phyloP scores from a whole-genome alignment of 1,140 invertebrate species.

The Fragariocoptes setiger region DNA sequence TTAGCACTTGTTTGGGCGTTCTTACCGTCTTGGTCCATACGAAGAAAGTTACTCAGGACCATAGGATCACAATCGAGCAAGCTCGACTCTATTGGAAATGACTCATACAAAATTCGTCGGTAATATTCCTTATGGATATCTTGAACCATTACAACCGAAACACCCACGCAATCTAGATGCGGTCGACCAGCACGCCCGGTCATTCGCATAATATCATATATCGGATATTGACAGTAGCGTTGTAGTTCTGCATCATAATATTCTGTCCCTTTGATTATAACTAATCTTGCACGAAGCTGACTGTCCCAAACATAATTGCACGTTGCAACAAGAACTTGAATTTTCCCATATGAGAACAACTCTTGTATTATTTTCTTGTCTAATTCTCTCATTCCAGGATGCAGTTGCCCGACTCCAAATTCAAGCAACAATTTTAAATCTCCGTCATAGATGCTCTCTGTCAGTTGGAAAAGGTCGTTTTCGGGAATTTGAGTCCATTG shows the following conservation, averaged over 20 bases:
- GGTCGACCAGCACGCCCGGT: conserved; percentile 90
- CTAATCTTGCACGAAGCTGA: conserved; percentile 79
- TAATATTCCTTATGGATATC: conserved; percentile 97
- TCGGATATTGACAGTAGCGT: conserved; percentile 94
- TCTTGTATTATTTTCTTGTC: conserved; percentile 74
- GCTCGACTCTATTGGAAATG: conserved; percentile 92
- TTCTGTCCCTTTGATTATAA: conserved; percentile 55
- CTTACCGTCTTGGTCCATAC: neutral
- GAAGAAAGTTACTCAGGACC: neutral
- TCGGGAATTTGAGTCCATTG: conserved; percentile 76
- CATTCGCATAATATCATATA: conserved; percentile 86
- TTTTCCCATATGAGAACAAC: conserved; percentile 81
- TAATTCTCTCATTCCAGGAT: conserved; percentile 67
- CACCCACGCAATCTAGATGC: conserved; percentile 72
- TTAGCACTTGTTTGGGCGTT: neutral
- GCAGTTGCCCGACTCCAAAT: conserved; percentile 94
- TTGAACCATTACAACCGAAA: conserved; percentile 85
- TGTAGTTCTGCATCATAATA: conserved; percentile 89
- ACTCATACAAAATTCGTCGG: conserved; percentile 93
- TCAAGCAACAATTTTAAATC: conserved; percentile 74
- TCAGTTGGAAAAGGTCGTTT: conserved; percentile 30
- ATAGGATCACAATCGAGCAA: conserved; percentile 23
- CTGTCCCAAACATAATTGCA: conserved; percentile 83
- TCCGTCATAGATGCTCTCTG: conserved; percentile 33
- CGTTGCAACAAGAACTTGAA: conserved; percentile 90